Base-by-base conservation (phyloP, 30 jellyfish, hydroid and myxozoan species). In the Aurelia sp. region DNA sequence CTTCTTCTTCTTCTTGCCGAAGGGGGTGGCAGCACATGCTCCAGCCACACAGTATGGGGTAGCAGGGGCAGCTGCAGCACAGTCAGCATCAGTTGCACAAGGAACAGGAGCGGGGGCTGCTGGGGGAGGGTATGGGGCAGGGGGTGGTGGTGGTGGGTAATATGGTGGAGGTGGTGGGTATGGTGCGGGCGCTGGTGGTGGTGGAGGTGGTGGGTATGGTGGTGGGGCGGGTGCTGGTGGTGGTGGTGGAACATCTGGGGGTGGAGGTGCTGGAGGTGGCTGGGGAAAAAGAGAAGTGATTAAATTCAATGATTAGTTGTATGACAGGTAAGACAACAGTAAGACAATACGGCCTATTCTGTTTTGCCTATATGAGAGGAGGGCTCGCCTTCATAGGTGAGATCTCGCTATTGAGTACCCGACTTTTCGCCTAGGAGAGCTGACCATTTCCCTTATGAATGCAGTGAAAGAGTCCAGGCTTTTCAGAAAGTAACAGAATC, bases 101-200 rank as follows among this genome's bases (percentile, higher is more conserved):
- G 91, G 91, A 15, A 67, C 76, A 66, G 91, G 91, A 30, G 91
- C 84, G 9, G 91, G 91, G n/a, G 91, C 76, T 48, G 91, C 66
- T 2, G 84, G 64, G 18, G 89, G 89, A n/a, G 80, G 81, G 15
- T 5, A 12, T 18, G 81, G 48, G 63, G 19, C 67, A 5, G 83
- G 74, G 16, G 60, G 69, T 55, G 76, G 84, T 65, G 91, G 91
- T 18, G 84, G 62, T n/a, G 85, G 55, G 53, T 74, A 52, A 33
- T 17, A 18, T 6, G 88, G 76, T 30, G 75, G 76, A 8, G 88
- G 88, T 22, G 38, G 91, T 58, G 91, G 91, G 22, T 85, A 71
- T n/a, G 82, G 82, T 8, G 48, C 35, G 19, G 75, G 38, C 6
- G 52, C 57, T 0, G 85, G 85, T 71, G 82, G 64, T 18, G 87